Percentiles rank a stretch among this genome's conserved stretches.
Evolutionary conservation across 2,888 invertebrate species (phyloP).

Genomic region (Seira sanloemensis): DNA sequence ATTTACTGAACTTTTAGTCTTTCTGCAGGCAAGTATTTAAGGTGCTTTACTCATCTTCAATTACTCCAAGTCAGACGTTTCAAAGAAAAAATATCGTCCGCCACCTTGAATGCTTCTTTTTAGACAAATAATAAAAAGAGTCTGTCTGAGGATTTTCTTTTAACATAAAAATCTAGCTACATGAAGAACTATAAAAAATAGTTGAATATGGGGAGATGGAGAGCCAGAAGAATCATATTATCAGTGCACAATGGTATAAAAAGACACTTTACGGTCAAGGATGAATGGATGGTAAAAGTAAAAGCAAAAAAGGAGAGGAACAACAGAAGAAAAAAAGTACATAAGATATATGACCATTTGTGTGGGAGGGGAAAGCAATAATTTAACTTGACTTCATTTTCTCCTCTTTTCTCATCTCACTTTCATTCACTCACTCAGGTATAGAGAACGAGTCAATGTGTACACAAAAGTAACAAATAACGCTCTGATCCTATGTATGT

Average conservation of each 20-base stretch:
- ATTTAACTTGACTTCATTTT: slow-evolving; percentile 60
- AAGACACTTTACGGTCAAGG: slow-evolving; percentile 56
- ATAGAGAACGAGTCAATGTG: too few species aligned
- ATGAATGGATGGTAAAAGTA: slow-evolving; percentile 34
- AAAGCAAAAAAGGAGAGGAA: slow-evolving; percentile 14
- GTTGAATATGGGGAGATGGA: neutral
- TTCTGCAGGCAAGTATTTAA: too few species aligned
- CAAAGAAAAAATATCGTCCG: neutral
- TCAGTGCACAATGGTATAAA: slow-evolving; percentile 53
- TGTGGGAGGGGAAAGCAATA: slow-evolving; percentile 63
- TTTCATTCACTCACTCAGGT: slow-evolving; percentile 49
- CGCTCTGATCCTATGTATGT: too few species aligned
- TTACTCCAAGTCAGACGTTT: neutral
- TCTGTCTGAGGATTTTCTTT: neutral
- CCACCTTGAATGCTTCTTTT: neutral
- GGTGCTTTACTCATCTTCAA: neutral
- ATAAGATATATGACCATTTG: slow-evolving; percentile 61
- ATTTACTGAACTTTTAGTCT: too few species aligned
- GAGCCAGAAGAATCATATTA: slow-evolving; percentile 57
- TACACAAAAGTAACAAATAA: too few species aligned
- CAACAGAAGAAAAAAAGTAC: slow-evolving; percentile 26
- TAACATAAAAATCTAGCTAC: neutral
- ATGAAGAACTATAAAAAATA: slow-evolving; percentile 27
- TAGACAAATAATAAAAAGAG: neutral
- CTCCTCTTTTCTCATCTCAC: slow-evolving; percentile 59